These are phyloP conservation scores for Leucophora obtusa DNA, from an alignment of 2,888 invertebrate species.

Conservation along the genomic window DNA sequence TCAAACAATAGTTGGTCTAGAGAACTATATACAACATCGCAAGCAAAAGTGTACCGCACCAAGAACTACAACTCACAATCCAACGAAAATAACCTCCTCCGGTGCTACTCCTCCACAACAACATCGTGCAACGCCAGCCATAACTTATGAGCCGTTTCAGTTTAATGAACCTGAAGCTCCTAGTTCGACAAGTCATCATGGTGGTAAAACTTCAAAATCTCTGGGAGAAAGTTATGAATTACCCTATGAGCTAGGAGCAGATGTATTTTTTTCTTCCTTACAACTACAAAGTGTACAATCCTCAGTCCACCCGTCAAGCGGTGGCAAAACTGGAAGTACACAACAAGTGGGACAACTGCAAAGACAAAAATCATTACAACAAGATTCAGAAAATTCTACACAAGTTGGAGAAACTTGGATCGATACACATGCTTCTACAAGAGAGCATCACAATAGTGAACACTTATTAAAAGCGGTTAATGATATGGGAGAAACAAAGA, in stretches of 20 bases:
- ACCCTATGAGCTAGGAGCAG: slow-evolving; percentile 85
- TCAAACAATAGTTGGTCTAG: slow-evolving; percentile 88
- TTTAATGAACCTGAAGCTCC: slow-evolving; percentile 72
- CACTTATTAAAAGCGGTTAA: slow-evolving; percentile 84
- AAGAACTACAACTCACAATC: neutral
- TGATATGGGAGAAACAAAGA: slow-evolving; percentile 82
- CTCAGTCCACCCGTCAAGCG: slow-evolving; percentile 31
- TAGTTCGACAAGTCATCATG: slow-evolving; percentile 69
- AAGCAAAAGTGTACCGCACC: slow-evolving; percentile 82
- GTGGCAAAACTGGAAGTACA: slow-evolving; percentile 65
- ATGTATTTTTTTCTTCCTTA: slow-evolving; percentile 91
- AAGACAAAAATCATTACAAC: slow-evolving; percentile 51
- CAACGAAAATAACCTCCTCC: neutral
- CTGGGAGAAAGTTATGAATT: slow-evolving; percentile 78
- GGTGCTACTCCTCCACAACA: slow-evolving; percentile 28
- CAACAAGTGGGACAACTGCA: slow-evolving; percentile 26
- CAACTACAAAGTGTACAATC: slow-evolving; percentile 84
- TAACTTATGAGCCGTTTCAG: slow-evolving; percentile 71
- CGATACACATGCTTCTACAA: slow-evolving; percentile 67
- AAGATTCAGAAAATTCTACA: slow-evolving; percentile 50
- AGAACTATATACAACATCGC: slow-evolving; percentile 91
- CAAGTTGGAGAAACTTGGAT: slow-evolving; percentile 68
- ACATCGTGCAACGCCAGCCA: slow-evolving; percentile 69
- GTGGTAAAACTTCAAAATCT: slow-evolving; percentile 73
- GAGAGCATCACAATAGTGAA: slow-evolving; percentile 72